A percentile compares a stretch with the other conserved stretches of the same genome.
These are phyloP conservation scores for Emydocephalus ijimae DNA, from an alignment of 2,113 vertebrate genomes.

Conservation along the genomic window DNA sequence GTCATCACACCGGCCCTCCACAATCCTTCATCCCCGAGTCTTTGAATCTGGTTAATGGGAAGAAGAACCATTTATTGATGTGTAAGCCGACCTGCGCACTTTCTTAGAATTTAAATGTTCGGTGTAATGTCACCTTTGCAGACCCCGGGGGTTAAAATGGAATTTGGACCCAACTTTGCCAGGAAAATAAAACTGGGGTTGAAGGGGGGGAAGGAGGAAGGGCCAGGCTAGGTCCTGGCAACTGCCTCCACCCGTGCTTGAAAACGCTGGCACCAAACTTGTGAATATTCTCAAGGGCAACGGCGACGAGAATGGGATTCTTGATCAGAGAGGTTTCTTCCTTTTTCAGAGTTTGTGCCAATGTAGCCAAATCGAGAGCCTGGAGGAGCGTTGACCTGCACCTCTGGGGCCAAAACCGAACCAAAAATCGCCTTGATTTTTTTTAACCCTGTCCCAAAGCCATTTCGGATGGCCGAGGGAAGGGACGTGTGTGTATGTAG, in stretches of 20 bases:
- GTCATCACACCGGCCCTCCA: background rate
- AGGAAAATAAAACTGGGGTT: background rate
- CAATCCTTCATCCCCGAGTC: background rate
- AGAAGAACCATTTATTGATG: background rate
- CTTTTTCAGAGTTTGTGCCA: background rate
- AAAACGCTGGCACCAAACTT: background rate
- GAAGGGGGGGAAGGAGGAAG: background rate
- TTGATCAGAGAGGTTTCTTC: too few species aligned
- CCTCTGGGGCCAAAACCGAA: too few species aligned
- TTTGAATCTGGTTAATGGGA: background rate
- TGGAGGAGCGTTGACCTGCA: background rate
- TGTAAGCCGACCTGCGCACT: background rate
- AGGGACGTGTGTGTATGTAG: too few species aligned
- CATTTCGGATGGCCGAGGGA: background rate
- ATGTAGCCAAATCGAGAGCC: background rate
- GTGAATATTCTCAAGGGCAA: background rate
- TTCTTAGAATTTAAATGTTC: background rate
- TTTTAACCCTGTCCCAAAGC: background rate
- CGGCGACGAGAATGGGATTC: background rate
- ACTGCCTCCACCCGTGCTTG: accelerated
- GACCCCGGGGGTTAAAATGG: background rate
- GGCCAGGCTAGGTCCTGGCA: background rate
- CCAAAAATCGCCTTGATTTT: background rate
- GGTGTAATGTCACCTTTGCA: background rate
- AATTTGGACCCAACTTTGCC: background rate